These are phyloP conservation scores for Eumeta japonica DNA, from an alignment of 1,140 invertebrate genomes.

Conservation along the genomic window DNA sequence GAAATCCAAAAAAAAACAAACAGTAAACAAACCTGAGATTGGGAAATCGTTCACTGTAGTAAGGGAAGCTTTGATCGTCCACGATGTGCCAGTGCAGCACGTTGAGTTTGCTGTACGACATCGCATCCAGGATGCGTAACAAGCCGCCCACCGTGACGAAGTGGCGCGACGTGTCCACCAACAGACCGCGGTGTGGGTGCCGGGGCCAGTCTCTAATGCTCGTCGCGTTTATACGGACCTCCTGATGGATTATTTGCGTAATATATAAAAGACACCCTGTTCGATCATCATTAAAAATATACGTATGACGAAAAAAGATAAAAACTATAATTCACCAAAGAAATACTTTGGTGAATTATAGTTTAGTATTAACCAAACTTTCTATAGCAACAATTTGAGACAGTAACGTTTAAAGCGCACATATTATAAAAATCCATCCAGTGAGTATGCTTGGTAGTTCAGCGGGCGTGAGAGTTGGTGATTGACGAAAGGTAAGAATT, in stretches of 20 bases:
- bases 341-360: no score
- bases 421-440: no score
- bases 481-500: no score
- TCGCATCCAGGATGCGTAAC: slow-evolving; percentile 70
- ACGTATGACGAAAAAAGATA: no score
- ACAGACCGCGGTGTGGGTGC: slow-evolving; percentile 73
- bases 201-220: slow-evolving; percentile 66
- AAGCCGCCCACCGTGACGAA: slow-evolving; percentile 69
- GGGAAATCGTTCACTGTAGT: slow-evolving; percentile 74
- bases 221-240: slow-evolving; percentile 28
- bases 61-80: slow-evolving; percentile 90
- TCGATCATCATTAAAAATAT: no score
- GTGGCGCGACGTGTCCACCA: slow-evolving; percentile 83
- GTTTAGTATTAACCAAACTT: no score
- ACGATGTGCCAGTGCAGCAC: slow-evolving; percentile 95
- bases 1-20: neutral
- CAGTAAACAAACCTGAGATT: slow-evolving; percentile 63
- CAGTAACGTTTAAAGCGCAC: no score
- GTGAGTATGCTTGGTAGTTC: no score
- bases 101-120: slow-evolving; percentile 89
- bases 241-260: slow-evolving; percentile 13
- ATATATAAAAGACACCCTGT: no score
- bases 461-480: no score
- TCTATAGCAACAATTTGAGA: no score
- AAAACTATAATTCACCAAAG: no score